A percentile compares a stretch with the other conserved stretches of the same genome.
phyloP scores from a whole-genome alignment of 2,113 vertebrate genomes.

The Setophaga kirtlandii region DNA sequence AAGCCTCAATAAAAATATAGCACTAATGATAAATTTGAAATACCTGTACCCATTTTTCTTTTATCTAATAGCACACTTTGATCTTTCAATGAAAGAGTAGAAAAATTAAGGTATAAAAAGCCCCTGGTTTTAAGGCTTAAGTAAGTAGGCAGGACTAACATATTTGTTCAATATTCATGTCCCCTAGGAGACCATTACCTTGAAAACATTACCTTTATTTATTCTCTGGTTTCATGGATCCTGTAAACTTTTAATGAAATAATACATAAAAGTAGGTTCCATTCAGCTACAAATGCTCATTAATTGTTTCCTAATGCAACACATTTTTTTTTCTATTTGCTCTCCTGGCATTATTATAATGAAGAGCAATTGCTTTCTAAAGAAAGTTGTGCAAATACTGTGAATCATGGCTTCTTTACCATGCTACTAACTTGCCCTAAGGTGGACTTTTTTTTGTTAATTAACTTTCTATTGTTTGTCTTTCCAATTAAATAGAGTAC shows the following conservation, averaged over 20 bases:
- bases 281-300: constrained; percentile 61
- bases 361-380: constrained; percentile 75
- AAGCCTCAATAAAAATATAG: not conserved
- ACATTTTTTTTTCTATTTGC: constrained; percentile 30
- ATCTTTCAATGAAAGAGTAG: constrained; percentile 25
- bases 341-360: constrained; percentile 71
- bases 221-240: constrained; percentile 43
- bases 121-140: constrained; percentile 14
- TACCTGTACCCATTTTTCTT: constrained; percentile 7
- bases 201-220: constrained; percentile 62
- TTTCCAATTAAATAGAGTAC: constrained; percentile 66
- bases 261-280: constrained; percentile 54
- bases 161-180: constrained; percentile 54
- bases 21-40: constrained; percentile 25
- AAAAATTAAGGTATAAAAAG: constrained; percentile 16
- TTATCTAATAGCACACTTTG: constrained; percentile 4
- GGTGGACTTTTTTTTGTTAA: constrained; percentile 66
- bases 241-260: constrained; percentile 61
- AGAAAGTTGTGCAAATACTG: constrained; percentile 72
- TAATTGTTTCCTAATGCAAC: constrained; percentile 74
- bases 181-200: constrained; percentile 45
- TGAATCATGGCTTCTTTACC: constrained; percentile 68
- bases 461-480: constrained; percentile 74
- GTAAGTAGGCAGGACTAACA: constrained; percentile 25
- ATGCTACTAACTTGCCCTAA: constrained; percentile 46